Evolutionary conservation across 2,113 vertebrate species (phyloP), one percentile per base, ranked within the genome.

Genomic region (Paedocypris sp.): DNA sequence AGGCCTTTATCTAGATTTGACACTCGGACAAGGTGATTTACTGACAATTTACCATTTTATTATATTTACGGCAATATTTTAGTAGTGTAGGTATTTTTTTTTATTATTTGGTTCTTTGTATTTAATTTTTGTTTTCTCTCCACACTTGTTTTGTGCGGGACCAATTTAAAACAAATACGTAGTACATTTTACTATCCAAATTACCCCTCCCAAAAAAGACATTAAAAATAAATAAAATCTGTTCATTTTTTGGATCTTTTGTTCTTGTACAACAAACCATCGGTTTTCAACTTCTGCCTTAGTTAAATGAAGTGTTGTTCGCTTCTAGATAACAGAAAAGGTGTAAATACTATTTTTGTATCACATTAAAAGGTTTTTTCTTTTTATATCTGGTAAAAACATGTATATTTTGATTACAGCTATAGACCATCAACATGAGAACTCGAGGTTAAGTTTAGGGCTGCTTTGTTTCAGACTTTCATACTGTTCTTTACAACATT

Each of bases 351-450:
- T 71, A 68, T 67, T 80, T 83, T 83, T 82, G 39, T 83, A 80
- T 68, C 59, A 76, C 72, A 66, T 67, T 58, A 65, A 60, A 71
- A 76, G 71, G 68, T 73, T 67, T 57, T 69, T 68, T 68, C 62
- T 69, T 80, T 83, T 77, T 86, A 77, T 81, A 81, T 77, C 62
- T 66, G 20, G 45, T 47, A 20, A 35, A 20, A 28, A 71, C 75
- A 62, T 80, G 77, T 82, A 77, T 81, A 82, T 84, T 85, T 84
- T 83, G 81, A 82, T 75, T 68, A 67, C 61, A 66, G 64, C 47
- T 64, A 71, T 71, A 69, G 72, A 69, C 60, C 47, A 32, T 52
- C 10, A 70, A 32, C 43, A 56, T 60, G 62, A 68, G 53, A 73
- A 25, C 41, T 56, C 43, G 47, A 76, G 80, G 79, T 75, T 68